Base-by-base conservation (phyloP, 1,140 invertebrate species). In the Oncopodura yosiiana region DNA sequence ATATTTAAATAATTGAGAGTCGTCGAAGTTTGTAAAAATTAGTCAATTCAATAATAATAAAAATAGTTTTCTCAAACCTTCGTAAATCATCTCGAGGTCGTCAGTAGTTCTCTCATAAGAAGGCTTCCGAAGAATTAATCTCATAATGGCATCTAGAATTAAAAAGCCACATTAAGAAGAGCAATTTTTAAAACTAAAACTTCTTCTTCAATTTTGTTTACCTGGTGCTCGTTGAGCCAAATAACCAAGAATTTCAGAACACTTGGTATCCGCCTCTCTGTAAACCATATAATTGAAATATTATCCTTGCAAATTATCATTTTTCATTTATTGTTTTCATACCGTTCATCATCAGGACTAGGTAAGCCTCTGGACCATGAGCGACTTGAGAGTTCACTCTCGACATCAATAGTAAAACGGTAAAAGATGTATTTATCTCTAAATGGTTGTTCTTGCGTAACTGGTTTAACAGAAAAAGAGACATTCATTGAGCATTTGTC, bases 391-490 rank as follows among this genome's bases (percentile, higher is more conserved):
- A 42, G 54, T 26, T 75, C 76, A 51, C 77, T 75, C 59, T 84
- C 79, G 14, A 57, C 62, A 68, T 87, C 84, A 65, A 83, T 77
- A 63, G 78, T 77, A 70, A 89, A 89, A 37, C 84, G 79, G 70
- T 88, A 88, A 60, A 87, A 80, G 58, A 87, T 77, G 69, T 83
- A 84, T 71, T 87, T 87, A 72, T 90, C 86, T 67, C 83, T 80
- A 69, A 90, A 90, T 19, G 83, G 80, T 65, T 86, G 82, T 66
- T 88, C 84, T 56, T 79, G 78, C 51, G 81, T 81, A n/a, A 86
- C 84, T 81, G 65, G n/a, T n/a, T n/a, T n/a, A n/a, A n/a, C n/a
- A n/a, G n/a, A n/a, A n/a, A n/a, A n/a, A n/a, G n/a, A n/a, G n/a
- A n/a, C n/a, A n/a, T n/a, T n/a, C n/a, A n/a, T n/a, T n/a, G n/a